Evolutionary conservation across 2,888 invertebrate genomes (phyloP), one percentile per base, ranked within the genome.

Genomic region (Macaria liturata): DNA sequence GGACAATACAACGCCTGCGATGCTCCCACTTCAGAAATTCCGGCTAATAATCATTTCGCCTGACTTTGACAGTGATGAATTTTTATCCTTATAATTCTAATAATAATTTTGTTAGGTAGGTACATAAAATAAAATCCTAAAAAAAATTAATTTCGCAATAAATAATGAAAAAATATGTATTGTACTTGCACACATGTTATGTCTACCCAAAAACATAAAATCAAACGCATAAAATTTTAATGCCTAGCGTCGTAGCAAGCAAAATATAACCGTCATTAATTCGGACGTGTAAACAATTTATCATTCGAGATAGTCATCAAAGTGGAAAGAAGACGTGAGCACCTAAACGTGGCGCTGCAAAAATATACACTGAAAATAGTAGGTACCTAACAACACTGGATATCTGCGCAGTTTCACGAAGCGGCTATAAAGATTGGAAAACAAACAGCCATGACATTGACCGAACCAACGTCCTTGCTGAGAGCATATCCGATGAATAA

Each of bases 391-490:
- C 4, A 30, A 54, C 55, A 51, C 57, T 49, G 58, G 57, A 57
- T 50, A 62, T 62, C 59, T 66, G 67, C 67, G 67, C 63, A 68
- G 68, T 68, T 66, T 66, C 57, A 65, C 59, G 45, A 61, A 61
- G 58, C 48, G 49, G 50, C 51, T 49, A 61, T 77, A 78, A 75
- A 72, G 68, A 60, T 65, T 64, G 61, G 61, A 71, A 71, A 64
- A 68, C 71, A 75, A 79, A 80, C 73, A 81, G 67, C 65, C 75
- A 69, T 80, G 84, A 82, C 84, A 82, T 86, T 83, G 80, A 76
- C 74, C 76, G 76, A 75, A 68, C 69, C 59, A 58, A 66, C 71
- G 84, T 81, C 82, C 84, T 86, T 86, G 82, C 63, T 62, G 68
- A 61, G 68, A 71, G 75, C 45, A 51, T 68, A 69, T 72, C 67